phyloP scores from a whole-genome alignment of 2,888 invertebrate species.

The Xylocampa areola region DNA sequence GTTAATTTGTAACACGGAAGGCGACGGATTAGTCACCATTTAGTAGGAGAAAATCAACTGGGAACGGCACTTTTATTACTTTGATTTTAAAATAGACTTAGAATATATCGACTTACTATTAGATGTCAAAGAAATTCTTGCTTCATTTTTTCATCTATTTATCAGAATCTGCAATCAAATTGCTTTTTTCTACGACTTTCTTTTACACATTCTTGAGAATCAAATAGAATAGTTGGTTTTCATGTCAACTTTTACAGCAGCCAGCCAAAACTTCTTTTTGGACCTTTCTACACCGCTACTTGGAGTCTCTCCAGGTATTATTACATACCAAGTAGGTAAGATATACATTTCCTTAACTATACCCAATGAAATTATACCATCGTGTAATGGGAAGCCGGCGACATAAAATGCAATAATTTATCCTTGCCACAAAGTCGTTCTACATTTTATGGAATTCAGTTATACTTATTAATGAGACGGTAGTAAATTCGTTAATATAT shows the following conservation, averaged over 20 bases:
- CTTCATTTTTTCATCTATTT: not conserved
- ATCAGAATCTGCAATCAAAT: too few species aligned
- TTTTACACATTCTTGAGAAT: not conserved
- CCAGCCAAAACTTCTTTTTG: constrained; percentile 29
- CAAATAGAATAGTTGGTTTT: constrained; percentile 10
- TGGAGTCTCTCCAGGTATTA: constrained; percentile 45
- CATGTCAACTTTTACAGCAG: constrained; percentile 15
- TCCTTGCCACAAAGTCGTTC: constrained; percentile 18
- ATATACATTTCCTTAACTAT: constrained; percentile 46
- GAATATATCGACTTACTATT: constrained; percentile 9
- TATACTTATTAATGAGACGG: constrained; percentile 15
- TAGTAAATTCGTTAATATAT: constrained; percentile 23
- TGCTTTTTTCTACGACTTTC: not conserved
- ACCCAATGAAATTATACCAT: constrained; percentile 51
- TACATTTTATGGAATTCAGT: constrained; percentile 45
- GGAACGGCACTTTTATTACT: constrained; percentile 22
- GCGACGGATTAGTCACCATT: constrained; percentile 40
- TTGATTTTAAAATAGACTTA: constrained; percentile 19
- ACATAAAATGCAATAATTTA: constrained; percentile 49
- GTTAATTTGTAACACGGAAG: constrained; percentile 58
- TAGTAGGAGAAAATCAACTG: constrained; percentile 36
- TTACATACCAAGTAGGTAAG: constrained; percentile 43
- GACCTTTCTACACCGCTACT: constrained; percentile 18
- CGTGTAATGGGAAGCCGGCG: constrained; percentile 35
- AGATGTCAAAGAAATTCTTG: not conserved